These are phyloP conservation scores for Mormyrus iriodes DNA, from an alignment of 2,113 vertebrate genomes.

Conservation along the genomic window DNA sequence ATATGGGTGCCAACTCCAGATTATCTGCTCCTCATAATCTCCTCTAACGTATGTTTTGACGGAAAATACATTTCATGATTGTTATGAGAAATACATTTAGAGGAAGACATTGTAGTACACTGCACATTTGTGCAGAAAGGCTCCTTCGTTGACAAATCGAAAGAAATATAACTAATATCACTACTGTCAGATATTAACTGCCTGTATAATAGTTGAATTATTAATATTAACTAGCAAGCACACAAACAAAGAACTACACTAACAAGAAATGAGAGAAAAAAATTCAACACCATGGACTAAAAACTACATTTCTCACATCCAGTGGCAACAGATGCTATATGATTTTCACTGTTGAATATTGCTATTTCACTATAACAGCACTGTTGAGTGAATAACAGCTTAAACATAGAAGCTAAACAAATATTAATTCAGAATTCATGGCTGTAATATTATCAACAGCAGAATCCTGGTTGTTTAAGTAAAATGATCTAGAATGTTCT, in stretches of 20 bases:
- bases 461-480: neutral
- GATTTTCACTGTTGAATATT: neutral
- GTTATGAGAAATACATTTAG: neutral
- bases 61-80: neutral
- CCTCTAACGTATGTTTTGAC: conserved; percentile 5
- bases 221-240: neutral
- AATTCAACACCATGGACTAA: neutral
- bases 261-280: neutral
- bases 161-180: neutral
- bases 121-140: neutral
- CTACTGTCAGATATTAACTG: neutral
- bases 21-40: neutral
- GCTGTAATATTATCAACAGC: neutral
- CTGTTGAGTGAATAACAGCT: neutral
- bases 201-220: neutral
- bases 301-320: neutral
- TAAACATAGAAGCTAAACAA: neutral
- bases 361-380: neutral
- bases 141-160: neutral
- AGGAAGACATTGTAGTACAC: neutral
- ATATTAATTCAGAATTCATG: neutral
- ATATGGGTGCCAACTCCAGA: neutral
- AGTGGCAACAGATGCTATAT: neutral
- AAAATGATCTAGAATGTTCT: conserved; percentile 9
- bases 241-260: neutral